Percentiles rank a stretch among this genome's conserved stretches.
Conservation (phyloP, 1,140 invertebrate species). For the Camponotus pennsylvanicus region DNA sequence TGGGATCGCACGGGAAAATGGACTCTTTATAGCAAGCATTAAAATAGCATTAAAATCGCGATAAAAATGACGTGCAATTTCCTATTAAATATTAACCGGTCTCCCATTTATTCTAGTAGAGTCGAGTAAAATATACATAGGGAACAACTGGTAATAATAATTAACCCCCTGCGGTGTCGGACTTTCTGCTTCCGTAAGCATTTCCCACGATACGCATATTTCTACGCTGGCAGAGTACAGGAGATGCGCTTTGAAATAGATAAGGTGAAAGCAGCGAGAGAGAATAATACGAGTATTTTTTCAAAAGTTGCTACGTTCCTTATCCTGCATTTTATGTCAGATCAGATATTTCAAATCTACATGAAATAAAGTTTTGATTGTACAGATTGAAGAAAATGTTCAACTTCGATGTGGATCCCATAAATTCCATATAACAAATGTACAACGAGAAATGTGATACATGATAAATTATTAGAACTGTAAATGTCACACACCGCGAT, state of each 20-base stretch:
- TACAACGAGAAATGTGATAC: not conserved
- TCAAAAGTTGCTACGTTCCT: not conserved
- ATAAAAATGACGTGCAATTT: slow-evolving; percentile 42
- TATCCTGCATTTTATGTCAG: not conserved
- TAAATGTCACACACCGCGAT: slow-evolving; percentile 13
- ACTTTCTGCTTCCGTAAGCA: slow-evolving; percentile 2
- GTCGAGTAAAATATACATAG: slow-evolving; percentile 5
- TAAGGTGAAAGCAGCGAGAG: not conserved
- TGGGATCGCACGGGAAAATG: not conserved
- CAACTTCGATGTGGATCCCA: not conserved
- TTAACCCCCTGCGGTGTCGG: not conserved
- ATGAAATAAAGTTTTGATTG: not conserved
- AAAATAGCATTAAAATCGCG: slow-evolving; percentile 18
- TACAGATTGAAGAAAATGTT: not conserved
- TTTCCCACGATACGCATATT: not conserved
- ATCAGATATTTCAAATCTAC: not conserved
- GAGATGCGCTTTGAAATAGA: not conserved
- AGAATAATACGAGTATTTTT: slow-evolving; percentile 8
- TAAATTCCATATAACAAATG: slow-evolving; percentile 9
- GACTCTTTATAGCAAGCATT: not conserved
- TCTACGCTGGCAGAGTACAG: not conserved
- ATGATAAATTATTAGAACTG: slow-evolving; percentile 34
- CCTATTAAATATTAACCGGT: not conserved
- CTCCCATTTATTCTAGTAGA: slow-evolving; percentile 3
- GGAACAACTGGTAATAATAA: slow-evolving; percentile 34